phyloP scores from a whole-genome alignment of 1,140 invertebrate genomes.

The Dreissena rostriformis region DNA sequence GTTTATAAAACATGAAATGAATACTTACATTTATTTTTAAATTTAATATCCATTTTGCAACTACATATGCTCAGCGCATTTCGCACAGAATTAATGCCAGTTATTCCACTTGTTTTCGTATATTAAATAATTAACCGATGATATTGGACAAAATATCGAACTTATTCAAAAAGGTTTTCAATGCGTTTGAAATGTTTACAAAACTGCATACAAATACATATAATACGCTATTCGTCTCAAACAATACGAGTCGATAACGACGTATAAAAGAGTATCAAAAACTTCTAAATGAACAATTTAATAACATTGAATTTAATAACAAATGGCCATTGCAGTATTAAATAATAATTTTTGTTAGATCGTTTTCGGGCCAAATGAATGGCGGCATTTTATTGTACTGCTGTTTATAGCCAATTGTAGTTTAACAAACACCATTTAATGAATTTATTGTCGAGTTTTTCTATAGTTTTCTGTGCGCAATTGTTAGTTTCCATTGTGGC shows the following conservation, averaged over 20 bases:
- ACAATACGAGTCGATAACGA: neutral
- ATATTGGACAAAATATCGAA: slow-evolving; percentile 11
- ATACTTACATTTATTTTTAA: no score
- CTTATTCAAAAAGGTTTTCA: slow-evolving; percentile 1
- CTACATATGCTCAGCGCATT: no score
- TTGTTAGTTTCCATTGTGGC: no score
- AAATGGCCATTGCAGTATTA: neutral
- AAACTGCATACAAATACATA: neutral
- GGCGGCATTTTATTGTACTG: neutral
- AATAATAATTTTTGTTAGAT: slow-evolving; percentile 9
- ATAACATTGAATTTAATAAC: slow-evolving; percentile 10
- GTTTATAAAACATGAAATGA: no score
- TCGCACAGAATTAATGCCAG: no score
- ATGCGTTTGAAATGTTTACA: slow-evolving; percentile 4
- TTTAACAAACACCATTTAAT: slow-evolving; percentile 6
- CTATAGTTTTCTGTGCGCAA: neutral
- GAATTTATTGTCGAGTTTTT: neutral
- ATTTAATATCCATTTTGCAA: no score
- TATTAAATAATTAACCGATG: neutral
- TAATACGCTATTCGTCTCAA: neutral
- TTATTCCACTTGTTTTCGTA: no score
- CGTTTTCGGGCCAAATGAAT: slow-evolving; percentile 1
- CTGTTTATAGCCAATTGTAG: neutral
- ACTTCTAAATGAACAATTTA: slow-evolving; percentile 6
- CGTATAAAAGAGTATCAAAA: slow-evolving; percentile 1